Conservation (phyloP, 2,113 vertebrate species). For the Murina feae region DNA sequence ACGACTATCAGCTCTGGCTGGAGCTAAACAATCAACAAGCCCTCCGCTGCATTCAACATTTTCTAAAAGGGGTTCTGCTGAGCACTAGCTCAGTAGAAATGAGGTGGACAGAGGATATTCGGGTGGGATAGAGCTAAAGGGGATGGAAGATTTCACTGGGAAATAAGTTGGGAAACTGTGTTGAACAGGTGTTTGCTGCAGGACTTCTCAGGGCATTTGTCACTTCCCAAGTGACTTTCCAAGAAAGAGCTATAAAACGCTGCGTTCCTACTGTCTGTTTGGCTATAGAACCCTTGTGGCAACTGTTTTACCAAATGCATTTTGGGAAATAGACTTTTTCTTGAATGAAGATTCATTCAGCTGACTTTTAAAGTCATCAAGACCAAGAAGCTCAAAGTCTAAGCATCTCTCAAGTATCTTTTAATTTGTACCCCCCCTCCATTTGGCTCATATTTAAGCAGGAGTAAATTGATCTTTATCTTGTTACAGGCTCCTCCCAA, state of each 20-base stretch:
- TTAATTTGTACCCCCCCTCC: neutral
- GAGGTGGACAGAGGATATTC: neutral
- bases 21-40: neutral
- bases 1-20: neutral
- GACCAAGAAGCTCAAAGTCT: neutral
- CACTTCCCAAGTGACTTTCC: neutral
- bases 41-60: neutral
- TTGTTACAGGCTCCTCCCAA: neutral
- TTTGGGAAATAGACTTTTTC: neutral
- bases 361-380: neutral
- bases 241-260: neutral
- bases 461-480: neutral
- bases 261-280: neutral
- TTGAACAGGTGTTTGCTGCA: neutral
- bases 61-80: neutral
- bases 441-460: neutral
- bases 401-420: neutral
- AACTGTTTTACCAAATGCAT: neutral
- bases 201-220: neutral
- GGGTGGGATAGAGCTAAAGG: neutral
- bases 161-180: neutral
- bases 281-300: neutral
- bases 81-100: neutral
- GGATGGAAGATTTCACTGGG: neutral
- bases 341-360: neutral